Evolutionary conservation across 2,797 vertebrate genomes (phyloP), one percentile per base, ranked within the genome.

Genomic region (Esox masquinongy): DNA sequence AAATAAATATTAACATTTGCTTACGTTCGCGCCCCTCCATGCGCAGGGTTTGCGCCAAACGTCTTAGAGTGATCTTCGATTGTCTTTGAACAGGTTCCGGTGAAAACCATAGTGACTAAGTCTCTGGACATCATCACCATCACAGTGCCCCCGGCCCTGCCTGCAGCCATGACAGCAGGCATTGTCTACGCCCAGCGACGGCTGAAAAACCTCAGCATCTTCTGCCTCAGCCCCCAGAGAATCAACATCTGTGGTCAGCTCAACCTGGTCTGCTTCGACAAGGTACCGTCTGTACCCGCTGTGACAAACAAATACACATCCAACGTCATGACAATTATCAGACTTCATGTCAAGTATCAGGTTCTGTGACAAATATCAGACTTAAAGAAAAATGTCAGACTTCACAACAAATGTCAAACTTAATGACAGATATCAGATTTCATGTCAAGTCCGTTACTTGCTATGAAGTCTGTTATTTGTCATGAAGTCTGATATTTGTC

Each of bases 211-310:
- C 75, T 95, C 0, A 97, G 96, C 50, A 98, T 99, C 90, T 99
- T 98, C 84, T 99, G 97, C 86, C 97, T 98, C 88, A 99, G 97
- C 78, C 98, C 98, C 2, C 97, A 99, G 79, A 95, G 97, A 88
- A 99, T 99, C 90, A 99, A 99, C 91, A 97, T 99, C 73, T 99
- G 97, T 75, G 97, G 98, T 39, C 98, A 99, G 75, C 92, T 99
- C 67, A 97, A 99, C 89, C 92, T 99, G 73, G 92, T 99, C 79
- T 99, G 97, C 83, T 99, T 99, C 81, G 98, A 99, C 90, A 99
- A 99, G 97, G 98, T 98, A 79, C 7, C 26, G 29, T 31, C 29
- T 31, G n/a, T 11, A 22, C 17, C 56, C 59, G 1, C 59, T 14
- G 19, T 26, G 59, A 9, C 59, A 22, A 34, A 3, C 0, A 39